phyloP scores from a whole-genome alignment of 2,797 vertebrate species.

The Xiphorhynchus erythropygius region DNA sequence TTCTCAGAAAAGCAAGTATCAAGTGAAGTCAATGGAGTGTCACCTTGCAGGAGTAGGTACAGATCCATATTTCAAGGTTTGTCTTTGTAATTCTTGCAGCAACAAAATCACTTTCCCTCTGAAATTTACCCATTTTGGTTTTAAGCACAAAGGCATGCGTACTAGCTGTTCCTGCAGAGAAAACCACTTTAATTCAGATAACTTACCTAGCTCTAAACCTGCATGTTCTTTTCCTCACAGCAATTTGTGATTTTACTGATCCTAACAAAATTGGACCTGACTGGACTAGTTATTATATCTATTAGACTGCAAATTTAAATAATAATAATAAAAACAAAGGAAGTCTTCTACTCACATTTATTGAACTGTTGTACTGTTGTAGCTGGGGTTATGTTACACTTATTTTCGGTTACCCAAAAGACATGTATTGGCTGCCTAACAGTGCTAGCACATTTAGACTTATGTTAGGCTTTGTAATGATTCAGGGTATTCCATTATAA shows the following conservation, averaged over 20 bases:
- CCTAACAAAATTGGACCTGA: not conserved
- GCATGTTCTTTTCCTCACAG: not conserved
- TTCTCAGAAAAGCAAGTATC: not conserved
- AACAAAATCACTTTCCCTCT: slow-evolving; percentile 1
- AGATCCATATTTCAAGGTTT: slow-evolving; percentile 27
- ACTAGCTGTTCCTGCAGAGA: not conserved
- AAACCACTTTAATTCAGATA: not conserved
- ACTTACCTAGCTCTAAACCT: not conserved
- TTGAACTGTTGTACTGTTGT: not conserved
- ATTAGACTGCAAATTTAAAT: not conserved
- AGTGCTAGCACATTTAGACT: not conserved
- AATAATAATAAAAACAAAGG: not conserved
- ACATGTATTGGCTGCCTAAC: not conserved
- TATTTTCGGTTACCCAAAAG: not conserved
- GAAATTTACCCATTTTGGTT: not conserved
- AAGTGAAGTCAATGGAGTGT: slow-evolving; percentile 8
- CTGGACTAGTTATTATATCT: not conserved
- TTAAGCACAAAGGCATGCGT: not conserved
- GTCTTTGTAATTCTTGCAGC: not conserved
- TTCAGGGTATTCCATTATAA: not conserved
- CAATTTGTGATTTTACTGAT: not conserved
- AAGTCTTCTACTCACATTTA: not conserved
- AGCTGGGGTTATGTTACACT: not conserved
- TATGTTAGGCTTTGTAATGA: not conserved
- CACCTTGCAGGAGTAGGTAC: not conserved